Base-by-base conservation (phyloP, 2,888 invertebrate species). In the Plebejus melissa region DNA sequence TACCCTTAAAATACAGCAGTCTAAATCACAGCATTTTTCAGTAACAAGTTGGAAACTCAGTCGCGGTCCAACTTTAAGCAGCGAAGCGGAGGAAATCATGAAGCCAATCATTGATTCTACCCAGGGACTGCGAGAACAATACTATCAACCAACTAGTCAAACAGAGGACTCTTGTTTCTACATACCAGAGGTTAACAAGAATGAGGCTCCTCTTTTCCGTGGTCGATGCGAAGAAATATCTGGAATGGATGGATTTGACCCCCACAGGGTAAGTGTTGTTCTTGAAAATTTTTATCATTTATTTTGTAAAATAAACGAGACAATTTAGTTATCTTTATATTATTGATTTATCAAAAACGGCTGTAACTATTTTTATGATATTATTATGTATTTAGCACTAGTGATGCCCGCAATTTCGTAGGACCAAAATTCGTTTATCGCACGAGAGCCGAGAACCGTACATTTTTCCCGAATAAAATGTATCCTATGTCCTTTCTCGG, bases 11-110 rank as follows among this genome's bases (percentile, higher is more conserved):
- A 7, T 41, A 9, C 7, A 41, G 2, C 41, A 46, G 9, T 46
- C 9, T 46, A 46, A 46, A 1, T 3, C 2, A 11, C 11, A 46
- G 46, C 9, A 41, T 9, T 9, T 41, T 78, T 6, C 82, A 93
- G 93, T 93, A 0, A 82, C 82, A 80, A 93, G 93, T 78, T 92
- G 92, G 93, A 89, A 89, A 77, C 79, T 92, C 0, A 89, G 91
- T 76, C 85, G 88, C 80, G 80, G 74, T 1, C 80, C 77, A 1
- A 80, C 85, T 0, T 82, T 91, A 0, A 85, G 78, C 50, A 3
- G 74, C 2, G 77, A 78, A 71, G 85, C 86, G 0, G 79, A 79
- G 7, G 76, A 75, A 5, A 80, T 79, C 1, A 88, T 93, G 5
- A 78, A 85, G 46, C 71, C 75, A 0, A 80, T 82, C 0, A 83